phyloP scores from a whole-genome alignment of 2,888 invertebrate genomes.

The Dicyrtomina minuta region DNA sequence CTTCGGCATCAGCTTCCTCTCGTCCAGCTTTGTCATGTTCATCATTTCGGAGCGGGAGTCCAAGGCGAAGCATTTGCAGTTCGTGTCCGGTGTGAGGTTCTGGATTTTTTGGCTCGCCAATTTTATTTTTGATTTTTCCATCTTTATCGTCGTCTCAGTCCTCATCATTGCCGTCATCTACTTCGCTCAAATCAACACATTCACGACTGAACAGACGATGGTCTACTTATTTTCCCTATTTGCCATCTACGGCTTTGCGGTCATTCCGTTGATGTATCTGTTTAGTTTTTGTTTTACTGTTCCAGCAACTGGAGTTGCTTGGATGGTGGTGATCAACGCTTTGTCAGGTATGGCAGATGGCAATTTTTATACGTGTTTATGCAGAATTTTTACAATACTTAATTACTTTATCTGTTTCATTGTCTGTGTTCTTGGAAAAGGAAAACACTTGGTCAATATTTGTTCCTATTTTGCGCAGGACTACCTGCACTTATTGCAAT shows the following conservation, averaged over 20 bases:
- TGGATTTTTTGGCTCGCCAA: slow-evolving; percentile 70
- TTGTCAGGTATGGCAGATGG: slow-evolving; percentile 70
- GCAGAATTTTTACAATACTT: no score
- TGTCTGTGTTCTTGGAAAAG: no score
- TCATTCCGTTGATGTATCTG: slow-evolving; percentile 73
- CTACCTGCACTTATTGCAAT: slow-evolving; percentile 72
- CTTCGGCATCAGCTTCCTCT: no score
- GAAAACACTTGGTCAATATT: no score
- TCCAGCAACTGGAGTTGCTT: slow-evolving; percentile 74
- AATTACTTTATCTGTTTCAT: no score
- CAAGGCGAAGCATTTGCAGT: slow-evolving; percentile 70
- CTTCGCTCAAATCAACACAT: slow-evolving; percentile 45
- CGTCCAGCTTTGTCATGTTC: no score
- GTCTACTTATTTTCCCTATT: slow-evolving; percentile 59
- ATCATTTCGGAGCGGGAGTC: slow-evolving; percentile 67
- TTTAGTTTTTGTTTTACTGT: slow-evolving; percentile 64
- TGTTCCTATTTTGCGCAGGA: no score
- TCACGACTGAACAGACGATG: slow-evolving; percentile 25
- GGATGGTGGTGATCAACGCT: slow-evolving; percentile 70
- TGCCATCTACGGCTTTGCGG: slow-evolving; percentile 67
- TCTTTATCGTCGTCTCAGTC: slow-evolving; percentile 61
- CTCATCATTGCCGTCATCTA: no score
- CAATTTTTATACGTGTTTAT: no score
- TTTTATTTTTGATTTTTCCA: slow-evolving; percentile 69
- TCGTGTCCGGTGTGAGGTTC: slow-evolving; percentile 70